Percentiles rank a stretch among this genome's conserved stretches.
phyloP scores from a whole-genome alignment of 2,113 vertebrate species.

The Pseudolaguvia tuberculata region DNA sequence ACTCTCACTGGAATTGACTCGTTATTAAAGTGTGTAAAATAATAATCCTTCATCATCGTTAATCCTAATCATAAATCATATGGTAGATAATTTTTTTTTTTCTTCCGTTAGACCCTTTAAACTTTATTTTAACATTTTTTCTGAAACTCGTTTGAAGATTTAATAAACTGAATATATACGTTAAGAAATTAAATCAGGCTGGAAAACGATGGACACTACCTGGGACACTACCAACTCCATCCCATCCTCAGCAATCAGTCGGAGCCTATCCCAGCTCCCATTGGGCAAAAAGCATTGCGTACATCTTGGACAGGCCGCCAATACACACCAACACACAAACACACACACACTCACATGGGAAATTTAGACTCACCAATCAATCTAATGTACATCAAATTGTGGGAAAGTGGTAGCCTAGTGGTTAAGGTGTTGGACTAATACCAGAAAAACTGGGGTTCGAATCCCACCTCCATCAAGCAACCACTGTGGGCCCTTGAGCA shows the following conservation, averaged over 20 bases:
- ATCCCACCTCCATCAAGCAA: no score
- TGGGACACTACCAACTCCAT: neutral
- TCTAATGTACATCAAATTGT: no score
- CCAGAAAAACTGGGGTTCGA: no score
- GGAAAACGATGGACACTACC: neutral
- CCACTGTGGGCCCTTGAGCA: no score
- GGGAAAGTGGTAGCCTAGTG: no score
- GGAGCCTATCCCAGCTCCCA: no score
- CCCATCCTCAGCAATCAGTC: neutral
- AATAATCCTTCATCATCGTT: neutral
- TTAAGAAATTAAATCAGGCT: neutral
- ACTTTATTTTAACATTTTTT: neutral
- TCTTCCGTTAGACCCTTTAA: neutral
- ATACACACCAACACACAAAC: no score
- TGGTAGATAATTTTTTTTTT: neutral
- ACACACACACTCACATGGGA: no score
- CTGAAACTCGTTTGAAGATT: neutral
- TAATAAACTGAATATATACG: neutral
- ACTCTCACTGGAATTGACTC: neutral
- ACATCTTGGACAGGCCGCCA: no score
- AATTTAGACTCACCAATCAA: no score
- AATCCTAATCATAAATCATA: neutral
- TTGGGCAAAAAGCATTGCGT: no score
- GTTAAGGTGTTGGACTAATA: no score
- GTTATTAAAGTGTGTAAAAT: neutral